Conservation (phyloP, 1,140 invertebrate species). For the Babylonia areolata region DNA sequence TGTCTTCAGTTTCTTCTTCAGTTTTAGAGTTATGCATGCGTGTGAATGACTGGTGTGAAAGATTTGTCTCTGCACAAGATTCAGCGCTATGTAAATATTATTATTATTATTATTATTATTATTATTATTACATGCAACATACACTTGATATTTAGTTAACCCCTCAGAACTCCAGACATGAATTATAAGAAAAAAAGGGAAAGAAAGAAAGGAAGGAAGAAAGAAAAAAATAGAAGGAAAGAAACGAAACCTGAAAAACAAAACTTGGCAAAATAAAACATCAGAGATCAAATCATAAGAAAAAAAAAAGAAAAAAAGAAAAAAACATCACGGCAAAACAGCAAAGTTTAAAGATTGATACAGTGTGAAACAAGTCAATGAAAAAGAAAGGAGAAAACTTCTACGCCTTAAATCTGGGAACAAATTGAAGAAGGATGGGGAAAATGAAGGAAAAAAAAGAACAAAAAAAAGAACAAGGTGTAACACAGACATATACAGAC, state of each 20-base stretch:
- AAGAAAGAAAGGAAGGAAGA: not conserved
- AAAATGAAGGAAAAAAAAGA: not conserved
- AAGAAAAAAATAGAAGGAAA: not conserved
- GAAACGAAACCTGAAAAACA: not conserved
- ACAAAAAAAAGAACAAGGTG: not conserved
- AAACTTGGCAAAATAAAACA: not conserved
- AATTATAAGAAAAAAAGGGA: not conserved
- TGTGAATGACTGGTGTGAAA: too few species aligned
- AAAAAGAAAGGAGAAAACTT: not conserved
- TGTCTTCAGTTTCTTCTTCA: too few species aligned
- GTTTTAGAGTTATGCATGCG: too few species aligned
- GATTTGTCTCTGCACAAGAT: too few species aligned
- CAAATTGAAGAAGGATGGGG: not conserved
- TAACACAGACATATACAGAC: too few species aligned
- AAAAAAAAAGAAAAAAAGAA: not conserved
- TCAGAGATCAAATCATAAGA: not conserved
- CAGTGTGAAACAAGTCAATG: not conserved
- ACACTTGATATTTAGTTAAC: too few species aligned
- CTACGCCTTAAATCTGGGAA: too few species aligned
- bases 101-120: too few species aligned
- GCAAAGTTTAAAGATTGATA: not conserved
- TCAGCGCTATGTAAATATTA: too few species aligned
- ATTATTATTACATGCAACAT: too few species aligned
- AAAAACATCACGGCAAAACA: not conserved
- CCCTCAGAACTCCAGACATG: too few species aligned